Evolutionary conservation across 2,113 vertebrate species (phyloP), one percentile per base, ranked within the genome.

Genomic region (Pavo muticus): DNA sequence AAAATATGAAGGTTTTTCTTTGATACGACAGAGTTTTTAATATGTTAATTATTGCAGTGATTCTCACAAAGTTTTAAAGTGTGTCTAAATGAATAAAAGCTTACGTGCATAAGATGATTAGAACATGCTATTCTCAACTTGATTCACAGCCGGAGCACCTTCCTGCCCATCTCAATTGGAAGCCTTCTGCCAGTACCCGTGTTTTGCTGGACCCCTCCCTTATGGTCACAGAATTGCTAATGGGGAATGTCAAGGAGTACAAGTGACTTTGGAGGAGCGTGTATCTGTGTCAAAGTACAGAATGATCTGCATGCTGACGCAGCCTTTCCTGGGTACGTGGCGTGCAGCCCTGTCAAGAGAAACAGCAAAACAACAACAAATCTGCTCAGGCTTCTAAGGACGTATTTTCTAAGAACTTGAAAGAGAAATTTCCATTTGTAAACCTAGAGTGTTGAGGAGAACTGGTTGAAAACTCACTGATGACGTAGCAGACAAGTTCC

Each of bases 1-100:
- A 79, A 95, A 95, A 94, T 81, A 91, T 78, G 91, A 93, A 95
- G 93, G 80, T 87, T 95, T 95, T 95, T 85, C 90, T 91, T 90
- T 86, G 61, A 78, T 94, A 78, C 65, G 61, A 90, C 40, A 45
- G 79, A 80, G 52, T 84, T 95, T 86, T 88, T 70, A 88, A 64
- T 67, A 8, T 74, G 76, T 92, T 95, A 91, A 90, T 92, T 84
- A 81, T 74, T 81, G 83, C 80, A 70, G 76, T 95, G 86, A 77
- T 93, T 86, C 90, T 77, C 70, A 57, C 30, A 3, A 88, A 87
- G 52, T 90, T 78, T 76, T 72, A 65, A 84, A 95, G 70, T 75
- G 82, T 90, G 83, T 94, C 88, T 90, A 37, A 88, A 88, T 48
- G 65, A 94, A 93, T 94, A 90, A 91, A 93, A 91, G 83, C 64